Base-by-base conservation (phyloP, 2,888 invertebrate species). In the Macrophya annulata region DNA sequence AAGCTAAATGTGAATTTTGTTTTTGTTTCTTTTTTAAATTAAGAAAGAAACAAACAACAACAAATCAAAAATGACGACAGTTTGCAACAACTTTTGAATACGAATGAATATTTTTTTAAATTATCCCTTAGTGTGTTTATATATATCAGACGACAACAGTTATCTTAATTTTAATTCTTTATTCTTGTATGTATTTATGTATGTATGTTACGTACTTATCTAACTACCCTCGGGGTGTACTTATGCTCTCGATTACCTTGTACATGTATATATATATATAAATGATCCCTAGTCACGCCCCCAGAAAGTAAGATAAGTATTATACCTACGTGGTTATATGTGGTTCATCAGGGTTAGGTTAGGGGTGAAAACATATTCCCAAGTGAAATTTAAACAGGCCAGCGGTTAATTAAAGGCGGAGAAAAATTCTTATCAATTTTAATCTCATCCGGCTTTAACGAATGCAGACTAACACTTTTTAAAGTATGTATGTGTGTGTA, bases 211-310 rank as follows among this genome's bases (percentile, higher is more conserved):
- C 40, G n/a, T 43, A 43, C 17, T 8, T 72, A 0, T 17, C 37
- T 17, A 55, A 55, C 55, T 55, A 51, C 51, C 51, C 51, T n/a
- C 51, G 1, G 51, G 51, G 1, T 9, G 12, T 65, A 25, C 15
- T 43, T 17, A 37, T 40, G 48, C 48, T 12, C 45, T 48, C 76
- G 31, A 31, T 48, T 76, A 48, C 48, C 48, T 0, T 48, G 15
- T 10, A 25, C 25, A 10, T 31, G 51, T 59, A 9, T n/a, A 79
- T 59, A 3, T n/a, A n/a, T n/a, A n/a, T n/a, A n/a, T n/a, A 79
- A 79, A 79, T 40, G 40, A 79, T 79, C 77, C 40, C 77, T 6
- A 31, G 59, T 55, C 77, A 79, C 77, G 77, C 59, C 77, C 59
- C 77, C 55, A 10, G 0, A 45, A 48, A 79, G 37, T 6, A 17